phyloP scores from a whole-genome alignment of 1,140 invertebrate species.

The Scaptomyza pallida region DNA sequence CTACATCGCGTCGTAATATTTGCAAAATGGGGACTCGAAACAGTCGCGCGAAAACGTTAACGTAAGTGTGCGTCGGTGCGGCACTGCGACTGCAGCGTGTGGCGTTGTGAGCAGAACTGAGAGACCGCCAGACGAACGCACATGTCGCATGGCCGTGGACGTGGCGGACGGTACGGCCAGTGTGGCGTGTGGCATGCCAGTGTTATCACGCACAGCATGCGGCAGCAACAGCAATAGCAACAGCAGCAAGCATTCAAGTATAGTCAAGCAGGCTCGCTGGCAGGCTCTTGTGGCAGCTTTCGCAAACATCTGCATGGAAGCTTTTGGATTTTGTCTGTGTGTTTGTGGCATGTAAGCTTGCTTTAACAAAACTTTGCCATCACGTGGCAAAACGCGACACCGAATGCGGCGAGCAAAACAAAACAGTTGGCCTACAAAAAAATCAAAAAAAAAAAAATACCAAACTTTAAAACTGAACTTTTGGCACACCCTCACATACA shows the following conservation, averaged over 20 bases:
- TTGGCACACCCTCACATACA: constrained; percentile 1
- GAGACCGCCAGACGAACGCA: constrained; percentile 40
- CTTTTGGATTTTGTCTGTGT: constrained; percentile 46
- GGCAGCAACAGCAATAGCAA: background rate
- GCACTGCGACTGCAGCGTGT: constrained; percentile 68
- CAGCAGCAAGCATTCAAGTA: background rate
- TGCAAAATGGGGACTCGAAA: too few species aligned
- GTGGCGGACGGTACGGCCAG: constrained; percentile 29
- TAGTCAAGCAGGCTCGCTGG: background rate
- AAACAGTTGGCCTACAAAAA: constrained; percentile 64
- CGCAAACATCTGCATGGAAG: constrained; percentile 54
- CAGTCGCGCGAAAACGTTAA: constrained; percentile 31
- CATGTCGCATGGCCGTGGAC: constrained; percentile 31
- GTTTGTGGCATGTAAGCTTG: constrained; percentile 71
- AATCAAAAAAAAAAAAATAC: too few species aligned
- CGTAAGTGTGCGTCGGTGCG: constrained; percentile 48
- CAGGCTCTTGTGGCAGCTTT: constrained; percentile 50
- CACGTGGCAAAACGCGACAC: constrained; percentile 46
- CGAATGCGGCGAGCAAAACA: constrained; percentile 69
- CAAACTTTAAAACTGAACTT: constrained; percentile 22
- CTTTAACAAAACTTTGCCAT: constrained; percentile 15
- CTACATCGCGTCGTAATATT: constrained; percentile 13
- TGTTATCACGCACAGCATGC: constrained; percentile 67
- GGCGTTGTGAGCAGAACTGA: constrained; percentile 75
- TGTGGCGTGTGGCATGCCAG: constrained; percentile 11